Evolutionary conservation across 1,140 invertebrate species (phyloP).

Genomic region (Calosoma granatense): DNA sequence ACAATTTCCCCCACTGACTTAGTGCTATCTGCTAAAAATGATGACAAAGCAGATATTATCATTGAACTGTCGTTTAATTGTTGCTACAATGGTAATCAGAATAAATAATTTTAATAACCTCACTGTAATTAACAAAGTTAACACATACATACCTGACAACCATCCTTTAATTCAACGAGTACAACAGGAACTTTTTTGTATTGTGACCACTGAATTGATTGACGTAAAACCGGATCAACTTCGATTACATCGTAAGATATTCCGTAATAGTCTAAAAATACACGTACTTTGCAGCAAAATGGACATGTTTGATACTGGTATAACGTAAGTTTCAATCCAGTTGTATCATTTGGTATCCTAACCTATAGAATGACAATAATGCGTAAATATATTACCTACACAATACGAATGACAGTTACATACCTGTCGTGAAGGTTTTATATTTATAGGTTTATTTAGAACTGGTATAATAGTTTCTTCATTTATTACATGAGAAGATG

Average conservation of each 20-base stretch:
- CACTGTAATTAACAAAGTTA: constrained; percentile 9
- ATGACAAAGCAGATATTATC: constrained; percentile 82
- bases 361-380: constrained; percentile 39
- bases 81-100: constrained; percentile 37
- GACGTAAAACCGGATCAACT: constrained; percentile 86
- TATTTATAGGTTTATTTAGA: constrained; percentile 9
- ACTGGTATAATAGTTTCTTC: constrained; percentile 36
- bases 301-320: constrained; percentile 98
- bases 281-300: constrained; percentile 96
- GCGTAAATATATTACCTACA: constrained; percentile 3
- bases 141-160: constrained; percentile 48
- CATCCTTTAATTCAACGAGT: constrained; percentile 60
- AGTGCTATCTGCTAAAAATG: constrained; percentile 58
- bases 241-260: constrained; percentile 94
- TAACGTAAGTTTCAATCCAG: constrained; percentile 72
- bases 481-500: constrained; percentile 36
- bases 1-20: constrained; percentile 58
- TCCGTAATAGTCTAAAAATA: constrained; percentile 88
- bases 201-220: constrained; percentile 85
- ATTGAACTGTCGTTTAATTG: constrained; percentile 90
- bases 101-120: constrained; percentile 11
- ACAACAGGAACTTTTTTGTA: constrained; percentile 96
- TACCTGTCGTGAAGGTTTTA: constrained; percentile 18
- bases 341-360: constrained; percentile 52
- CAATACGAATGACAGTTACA: constrained; percentile 10